Percentiles rank a stretch among this genome's conserved stretches.
phyloP scores from a whole-genome alignment of 2,797 vertebrate genomes.

The Benthosema pterotum region DNA sequence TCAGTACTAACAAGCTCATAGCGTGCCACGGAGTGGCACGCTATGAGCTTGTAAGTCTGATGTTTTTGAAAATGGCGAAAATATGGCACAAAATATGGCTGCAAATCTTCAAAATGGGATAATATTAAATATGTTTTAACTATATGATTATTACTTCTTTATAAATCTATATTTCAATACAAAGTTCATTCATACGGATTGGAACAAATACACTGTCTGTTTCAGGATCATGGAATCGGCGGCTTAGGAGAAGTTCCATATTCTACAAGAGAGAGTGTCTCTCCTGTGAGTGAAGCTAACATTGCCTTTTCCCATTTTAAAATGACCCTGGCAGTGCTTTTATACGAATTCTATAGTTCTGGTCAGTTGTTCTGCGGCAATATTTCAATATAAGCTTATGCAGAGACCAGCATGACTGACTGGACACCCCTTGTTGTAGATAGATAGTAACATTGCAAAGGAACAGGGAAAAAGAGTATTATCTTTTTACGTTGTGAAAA shows the following conservation, averaged over 20 bases:
- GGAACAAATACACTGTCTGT: constrained; percentile 22
- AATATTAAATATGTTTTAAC: too few relatives aligned
- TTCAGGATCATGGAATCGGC: constrained; percentile 76
- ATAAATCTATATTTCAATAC: neutral
- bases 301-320: constrained; percentile 34
- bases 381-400: constrained; percentile 6
- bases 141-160: too few relatives aligned
- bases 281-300: constrained; percentile 80
- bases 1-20: too few relatives aligned
- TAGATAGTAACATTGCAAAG: neutral
- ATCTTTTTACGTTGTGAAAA: neutral
- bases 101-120: too few relatives aligned
- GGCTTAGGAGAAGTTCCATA: constrained; percentile 74
- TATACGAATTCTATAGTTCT: constrained; percentile 14
- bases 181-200: neutral
- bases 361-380: constrained; percentile 32
- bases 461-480: neutral
- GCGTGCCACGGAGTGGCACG: too few relatives aligned
- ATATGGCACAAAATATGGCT: too few relatives aligned
- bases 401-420: constrained; percentile 16
- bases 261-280: constrained; percentile 75
- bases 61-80: too few relatives aligned
- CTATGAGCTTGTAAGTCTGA: too few relatives aligned
- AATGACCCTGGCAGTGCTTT: constrained; percentile 30
- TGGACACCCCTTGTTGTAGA: neutral